phyloP scores from a whole-genome alignment of 2,113 vertebrate species.

The Alectura lathami region DNA sequence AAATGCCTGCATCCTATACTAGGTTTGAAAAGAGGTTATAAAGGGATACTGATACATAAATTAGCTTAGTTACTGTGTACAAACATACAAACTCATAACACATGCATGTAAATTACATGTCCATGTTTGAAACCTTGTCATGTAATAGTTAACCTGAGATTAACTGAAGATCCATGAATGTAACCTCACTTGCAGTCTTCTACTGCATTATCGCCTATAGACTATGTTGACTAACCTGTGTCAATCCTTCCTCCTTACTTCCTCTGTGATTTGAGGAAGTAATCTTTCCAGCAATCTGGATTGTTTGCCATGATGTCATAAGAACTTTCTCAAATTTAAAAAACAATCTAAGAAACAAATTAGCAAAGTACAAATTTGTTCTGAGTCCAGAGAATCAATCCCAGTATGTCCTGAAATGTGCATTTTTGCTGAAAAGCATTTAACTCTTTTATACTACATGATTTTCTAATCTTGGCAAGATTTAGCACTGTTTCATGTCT shows the following conservation, averaged over 20 bases:
- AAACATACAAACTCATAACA: neutral
- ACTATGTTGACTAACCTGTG: neutral
- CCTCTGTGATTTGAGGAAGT: neutral
- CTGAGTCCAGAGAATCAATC: constrained; percentile 30
- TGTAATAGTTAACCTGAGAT: neutral
- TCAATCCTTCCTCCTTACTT: neutral
- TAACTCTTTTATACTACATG: neutral
- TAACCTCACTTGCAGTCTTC: neutral
- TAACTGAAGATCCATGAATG: neutral
- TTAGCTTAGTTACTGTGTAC: neutral
- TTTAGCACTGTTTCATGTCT: constrained; percentile 1
- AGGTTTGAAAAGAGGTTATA: neutral
- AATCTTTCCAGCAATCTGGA: neutral
- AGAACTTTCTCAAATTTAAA: constrained; percentile 39
- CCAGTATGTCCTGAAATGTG: neutral
- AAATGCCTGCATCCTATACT: neutral
- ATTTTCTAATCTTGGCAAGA: constrained; percentile 1
- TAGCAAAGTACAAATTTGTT: constrained; percentile 6
- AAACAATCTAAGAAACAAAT: constrained; percentile 56
- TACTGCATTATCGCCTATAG: neutral
- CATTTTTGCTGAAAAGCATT: neutral
- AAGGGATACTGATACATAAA: neutral
- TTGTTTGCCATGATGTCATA: constrained; percentile 29
- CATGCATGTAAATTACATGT: neutral
- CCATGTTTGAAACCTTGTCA: neutral